Evolutionary conservation across 1,140 invertebrate genomes (phyloP), one percentile per base, ranked within the genome.

Genomic region (Babylonia areolata): DNA sequence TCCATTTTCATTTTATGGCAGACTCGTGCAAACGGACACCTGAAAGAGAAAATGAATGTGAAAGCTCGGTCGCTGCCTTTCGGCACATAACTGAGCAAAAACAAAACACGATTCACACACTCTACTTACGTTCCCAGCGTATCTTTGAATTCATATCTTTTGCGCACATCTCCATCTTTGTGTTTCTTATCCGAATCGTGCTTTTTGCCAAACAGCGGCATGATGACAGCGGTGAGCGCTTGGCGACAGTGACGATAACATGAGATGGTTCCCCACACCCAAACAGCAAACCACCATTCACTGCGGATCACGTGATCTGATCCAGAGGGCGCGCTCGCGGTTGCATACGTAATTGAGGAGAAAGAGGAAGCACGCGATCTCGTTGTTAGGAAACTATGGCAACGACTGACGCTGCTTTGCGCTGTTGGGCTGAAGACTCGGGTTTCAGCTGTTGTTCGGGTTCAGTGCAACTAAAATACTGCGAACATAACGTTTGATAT

Each of bases 121-220:
- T n/a, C 15, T 64, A 92, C 91, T 92, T 87, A 92, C 91, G 91
- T 92, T 89, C 91, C 91, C 23, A 92, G 86, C 46, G 88, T 90
- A 78, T 91, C 90, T 85, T 90, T 92, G 69, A 92, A 92, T 75
- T 91, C 90, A 64, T 92, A 92, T 85, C 88, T 90, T 80, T 88
- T 88, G 64, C 87, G 87, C 37, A 92, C 87, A 86, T 91, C 90
- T 28, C 83, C 88, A 79, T 91, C 90, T 86, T 89, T 90, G 23
- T 84, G 79, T 79, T 87, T 86, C 73, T 91, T 91, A 73, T 92
- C 90, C 82, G 40, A 73, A 9, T 90, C 90, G 86, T 89, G 87
- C 87, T 92, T 92, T 88, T 90, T 92, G 81, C 91, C 90, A 85
- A 92, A 92, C 17, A 92, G 84, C 73, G 91, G 91, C 91, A 92